Base-by-base conservation (phyloP, 2,113 vertebrate genomes). In the Channa maculata region DNA sequence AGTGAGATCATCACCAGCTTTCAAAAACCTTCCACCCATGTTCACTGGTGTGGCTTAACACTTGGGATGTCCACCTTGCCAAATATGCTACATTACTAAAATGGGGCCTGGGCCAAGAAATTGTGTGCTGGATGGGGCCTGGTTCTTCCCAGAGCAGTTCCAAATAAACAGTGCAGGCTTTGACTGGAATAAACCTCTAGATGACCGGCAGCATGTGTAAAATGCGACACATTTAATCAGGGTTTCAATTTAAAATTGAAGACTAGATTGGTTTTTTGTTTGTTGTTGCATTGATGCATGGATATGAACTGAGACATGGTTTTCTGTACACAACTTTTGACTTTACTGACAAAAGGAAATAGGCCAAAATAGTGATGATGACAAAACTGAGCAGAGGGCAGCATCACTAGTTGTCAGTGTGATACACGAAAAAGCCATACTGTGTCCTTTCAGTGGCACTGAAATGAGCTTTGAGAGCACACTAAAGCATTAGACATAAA, bases 1-100 rank as follows among this genome's bases (percentile, higher is more conserved):
- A 6, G 36, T 87, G 86, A 89, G 77, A 69, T 87, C 85, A 82
- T 77, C 13, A 2, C 33, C 34, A 7, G 34, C 11, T 60, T 57
- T 72, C 44, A 8, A 14, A 36, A 52, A 60, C 0, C 43, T 64
- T 70, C 77, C 86, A 51, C 82, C 81, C 71, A 57, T 59, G 75
- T 52, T 76, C 59, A 8, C 37, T 59, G 83, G 80, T 44, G 84
- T 60, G 57, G 71, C 64, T 50, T 46, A 49, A 63, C 73, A 44
- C 62, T 63, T n/a, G 44, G 74, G 83, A 80, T 1, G 34, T 65
- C 15, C 2, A 34, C 58, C 10, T 66, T 58, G 82, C 79, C 71
- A 79, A 75, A 75, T 77, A 51, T 46, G 39, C 43, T 65, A 7
- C 4, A 58, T 75, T 55, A 39, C 43, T 36, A 54, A 75, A 49